phyloP scores from a whole-genome alignment of 1,140 invertebrate species.

The Ceratina australensis region DNA sequence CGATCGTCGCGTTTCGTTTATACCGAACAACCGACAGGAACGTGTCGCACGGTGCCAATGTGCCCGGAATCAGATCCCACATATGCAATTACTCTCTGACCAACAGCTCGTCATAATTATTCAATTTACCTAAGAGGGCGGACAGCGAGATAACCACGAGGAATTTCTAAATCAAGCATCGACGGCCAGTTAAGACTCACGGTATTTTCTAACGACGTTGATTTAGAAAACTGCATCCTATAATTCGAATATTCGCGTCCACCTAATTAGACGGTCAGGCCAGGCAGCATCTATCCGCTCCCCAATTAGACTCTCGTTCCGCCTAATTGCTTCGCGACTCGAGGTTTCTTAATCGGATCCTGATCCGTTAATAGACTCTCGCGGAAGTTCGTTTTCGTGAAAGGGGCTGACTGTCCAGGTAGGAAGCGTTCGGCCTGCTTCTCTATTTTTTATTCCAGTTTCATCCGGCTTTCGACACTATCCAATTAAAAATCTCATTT shows the following conservation, averaged over 20 bases:
- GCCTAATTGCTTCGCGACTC: conserved; percentile 47
- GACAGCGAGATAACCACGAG: conserved; percentile 2
- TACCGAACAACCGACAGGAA: neutral
- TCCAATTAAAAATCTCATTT: conserved; percentile 59
- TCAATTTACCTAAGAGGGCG: conserved; percentile 30
- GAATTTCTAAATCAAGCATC: conserved; percentile 32
- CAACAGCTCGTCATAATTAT: conserved; percentile 40
- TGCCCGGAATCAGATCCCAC: conserved; percentile 16
- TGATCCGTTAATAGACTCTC: conserved; percentile 44
- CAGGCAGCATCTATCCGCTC: conserved; percentile 33
- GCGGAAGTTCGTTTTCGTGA: conserved; percentile 36
- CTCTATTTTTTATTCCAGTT: neutral
- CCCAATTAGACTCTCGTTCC: conserved; percentile 59
- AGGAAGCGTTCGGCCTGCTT: neutral
- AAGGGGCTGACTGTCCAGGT: neutral
- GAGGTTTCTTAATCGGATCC: conserved; percentile 32
- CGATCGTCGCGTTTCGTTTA: neutral
- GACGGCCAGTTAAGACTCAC: conserved; percentile 16
- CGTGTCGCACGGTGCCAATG: neutral
- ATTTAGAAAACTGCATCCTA: too few relatives aligned
- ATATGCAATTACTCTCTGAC: conserved; percentile 38
- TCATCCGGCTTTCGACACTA: conserved; percentile 46
- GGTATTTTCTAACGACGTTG: too few relatives aligned
- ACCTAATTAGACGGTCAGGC: conserved; percentile 51
- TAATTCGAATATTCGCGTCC: too few relatives aligned